Evolutionary conservation across 1,140 invertebrate genomes (phyloP).

Genomic region (Ruditapes philippinarum): DNA sequence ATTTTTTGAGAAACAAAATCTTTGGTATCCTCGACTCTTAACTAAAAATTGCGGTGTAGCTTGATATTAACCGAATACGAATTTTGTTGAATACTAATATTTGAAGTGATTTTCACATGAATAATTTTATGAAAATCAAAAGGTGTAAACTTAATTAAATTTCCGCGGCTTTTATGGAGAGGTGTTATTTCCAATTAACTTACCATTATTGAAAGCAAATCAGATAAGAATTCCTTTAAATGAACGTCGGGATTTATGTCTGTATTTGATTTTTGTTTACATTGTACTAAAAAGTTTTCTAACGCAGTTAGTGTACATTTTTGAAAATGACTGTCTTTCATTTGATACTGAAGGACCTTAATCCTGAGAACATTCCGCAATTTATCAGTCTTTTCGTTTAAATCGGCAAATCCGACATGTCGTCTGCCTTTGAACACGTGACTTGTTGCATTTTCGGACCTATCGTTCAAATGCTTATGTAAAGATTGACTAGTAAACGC

Average conservation of each 20-base stretch:
- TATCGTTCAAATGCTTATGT: constrained; percentile 29
- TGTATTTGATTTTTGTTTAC: background rate
- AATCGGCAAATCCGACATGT: constrained; percentile 44
- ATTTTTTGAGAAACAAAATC: no score
- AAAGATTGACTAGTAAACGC: background rate
- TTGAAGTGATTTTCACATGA: no score
- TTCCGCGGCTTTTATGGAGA: no score
- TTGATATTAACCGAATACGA: no score
- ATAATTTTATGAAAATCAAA: no score
- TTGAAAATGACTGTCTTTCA: background rate
- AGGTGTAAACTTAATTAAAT: no score
- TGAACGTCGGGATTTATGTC: background rate
- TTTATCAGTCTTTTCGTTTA: background rate
- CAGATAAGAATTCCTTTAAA: constrained; percentile 11
- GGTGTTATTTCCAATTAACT: background rate
- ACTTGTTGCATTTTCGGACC: constrained; percentile 19
- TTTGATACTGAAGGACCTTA: background rate
- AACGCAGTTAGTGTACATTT: background rate
- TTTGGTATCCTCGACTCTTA: no score
- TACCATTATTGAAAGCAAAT: constrained; percentile 24
- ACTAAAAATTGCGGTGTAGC: no score
- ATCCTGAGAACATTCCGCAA: background rate
- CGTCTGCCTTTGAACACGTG: constrained; percentile 9
- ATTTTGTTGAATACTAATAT: no score
- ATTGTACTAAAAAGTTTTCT: background rate